Evolutionary conservation across 1,140 invertebrate species (phyloP), one percentile per base, ranked within the genome.

Genomic region (Teleogryllus occipitalis): DNA sequence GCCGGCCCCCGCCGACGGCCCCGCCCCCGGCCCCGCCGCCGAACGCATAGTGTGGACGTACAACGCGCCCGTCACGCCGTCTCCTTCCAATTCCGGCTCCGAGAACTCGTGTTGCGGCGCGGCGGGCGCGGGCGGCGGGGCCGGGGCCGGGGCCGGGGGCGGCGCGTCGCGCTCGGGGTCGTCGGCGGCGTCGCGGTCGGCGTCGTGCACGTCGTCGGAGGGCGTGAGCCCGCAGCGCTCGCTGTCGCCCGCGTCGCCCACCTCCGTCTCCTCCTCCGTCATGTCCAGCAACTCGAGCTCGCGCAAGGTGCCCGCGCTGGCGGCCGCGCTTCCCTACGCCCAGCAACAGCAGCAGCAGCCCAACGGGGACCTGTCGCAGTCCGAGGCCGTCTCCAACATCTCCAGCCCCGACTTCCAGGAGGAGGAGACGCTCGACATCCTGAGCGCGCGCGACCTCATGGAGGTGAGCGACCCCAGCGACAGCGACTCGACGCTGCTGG

Each of bases 1-100:
- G 54, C 10, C 54, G 18, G 18, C 54, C 18, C 10, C 54, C 10
- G 54, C 18, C 54, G 54, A 0, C 54, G 7, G 10, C 54, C 7
- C 49, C 49, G 49, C 49, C 49, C 8, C 54, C 54, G 54, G 10
- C 54, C 18, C 54, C 49, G 82, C 83, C 47, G 82, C 82, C 83
- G 89, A 92, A 83, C 90, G 94, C 81, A 95, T 96, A 82, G 93
- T 96, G 15, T 96, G 95, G 95, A 96, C 94, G n/a, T 95, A 95
- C 87, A 96, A 96, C 87, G 87, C 84, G 85, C 88, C 82, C 87
- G 88, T 81, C 85, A 87, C 83, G 87, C 86, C 86, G 6, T 75
- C 76, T 47, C 76, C 78, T 46, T 75, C 76, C 49, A 72, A 80
- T 22, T 78, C 76, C n/a, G 54, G 46, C 46, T 80, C 54, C 7